phyloP scores from a whole-genome alignment of 2,888 invertebrate genomes.

The Lagria hirta region DNA sequence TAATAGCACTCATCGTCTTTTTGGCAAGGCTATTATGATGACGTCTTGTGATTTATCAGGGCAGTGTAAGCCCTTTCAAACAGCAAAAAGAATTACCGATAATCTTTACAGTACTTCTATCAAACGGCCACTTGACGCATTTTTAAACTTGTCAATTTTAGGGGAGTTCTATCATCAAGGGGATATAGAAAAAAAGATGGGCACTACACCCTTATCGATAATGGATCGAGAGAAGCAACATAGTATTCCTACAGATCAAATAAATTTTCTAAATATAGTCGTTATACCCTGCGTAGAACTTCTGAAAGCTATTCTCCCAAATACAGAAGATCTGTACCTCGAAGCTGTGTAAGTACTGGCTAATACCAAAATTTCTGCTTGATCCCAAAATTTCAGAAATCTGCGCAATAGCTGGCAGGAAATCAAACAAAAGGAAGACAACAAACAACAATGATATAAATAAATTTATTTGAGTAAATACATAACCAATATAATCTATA shows the following conservation, averaged over 20 bases:
- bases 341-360: conserved; percentile 56
- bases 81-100: conserved; percentile 59
- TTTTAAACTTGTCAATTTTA: too few relatives aligned
- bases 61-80: conserved; percentile 61
- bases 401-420: conserved; percentile 62
- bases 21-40: conserved; percentile 62
- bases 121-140: too few relatives aligned
- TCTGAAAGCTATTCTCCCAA: conserved; percentile 58
- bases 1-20: conserved; percentile 55
- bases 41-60: conserved; percentile 64
- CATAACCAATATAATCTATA: conserved; percentile 36
- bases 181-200: conserved; percentile 61
- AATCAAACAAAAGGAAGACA: conserved; percentile 60
- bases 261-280: conserved; percentile 63
- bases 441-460: conserved; percentile 36
- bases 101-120: conserved; percentile 59
- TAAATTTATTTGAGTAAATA: conserved; percentile 48
- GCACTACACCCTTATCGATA: conserved; percentile 62
- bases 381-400: conserved; percentile 36
- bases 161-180: conserved; percentile 57
- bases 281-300: conserved; percentile 62
- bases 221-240: conserved; percentile 63
- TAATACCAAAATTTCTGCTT: conserved; percentile 5
- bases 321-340: conserved; percentile 56
- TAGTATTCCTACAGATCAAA: conserved; percentile 65